Evolutionary conservation across 2,888 invertebrate species (phyloP).

Genomic region (Strigamia transsilvanica): DNA sequence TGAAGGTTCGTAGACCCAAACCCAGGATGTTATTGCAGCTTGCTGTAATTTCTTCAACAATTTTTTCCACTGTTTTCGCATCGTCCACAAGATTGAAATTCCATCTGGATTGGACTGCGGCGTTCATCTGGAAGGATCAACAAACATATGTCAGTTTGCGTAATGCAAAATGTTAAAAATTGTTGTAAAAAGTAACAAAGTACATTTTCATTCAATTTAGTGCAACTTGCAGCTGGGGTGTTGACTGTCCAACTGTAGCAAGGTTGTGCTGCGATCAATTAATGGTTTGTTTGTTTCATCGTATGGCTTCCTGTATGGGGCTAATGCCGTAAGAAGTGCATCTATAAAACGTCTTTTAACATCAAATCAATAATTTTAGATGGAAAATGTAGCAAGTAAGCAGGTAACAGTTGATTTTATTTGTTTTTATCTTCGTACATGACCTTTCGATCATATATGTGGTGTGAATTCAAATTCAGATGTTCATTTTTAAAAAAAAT

Average conservation of each 20-base stretch:
- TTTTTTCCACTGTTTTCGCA: background rate
- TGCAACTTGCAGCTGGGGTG: background rate
- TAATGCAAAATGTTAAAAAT: background rate
- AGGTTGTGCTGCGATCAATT: background rate
- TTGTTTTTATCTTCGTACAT: no score
- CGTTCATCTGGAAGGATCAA: background rate
- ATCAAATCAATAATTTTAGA: no score
- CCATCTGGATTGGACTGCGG: conserved; percentile 49
- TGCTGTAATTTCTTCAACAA: conserved; percentile 12
- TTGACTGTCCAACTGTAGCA: background rate
- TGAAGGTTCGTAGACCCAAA: background rate
- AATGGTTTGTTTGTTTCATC: background rate
- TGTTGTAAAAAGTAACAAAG: background rate
- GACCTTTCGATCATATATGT: no score
- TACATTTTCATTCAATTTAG: background rate
- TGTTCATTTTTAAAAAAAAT: no score
- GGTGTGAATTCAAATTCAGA: no score
- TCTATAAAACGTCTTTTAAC: background rate
- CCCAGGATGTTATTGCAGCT: background rate
- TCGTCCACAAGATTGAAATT: conserved; percentile 17
- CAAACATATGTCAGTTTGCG: background rate
- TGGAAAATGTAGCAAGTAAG: no score
- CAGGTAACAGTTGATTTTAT: no score
- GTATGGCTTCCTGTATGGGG: background rate
- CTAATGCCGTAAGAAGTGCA: background rate